phyloP scores from a whole-genome alignment of 92 coral and sea anemone species.

The Plumapathes pennacea region DNA sequence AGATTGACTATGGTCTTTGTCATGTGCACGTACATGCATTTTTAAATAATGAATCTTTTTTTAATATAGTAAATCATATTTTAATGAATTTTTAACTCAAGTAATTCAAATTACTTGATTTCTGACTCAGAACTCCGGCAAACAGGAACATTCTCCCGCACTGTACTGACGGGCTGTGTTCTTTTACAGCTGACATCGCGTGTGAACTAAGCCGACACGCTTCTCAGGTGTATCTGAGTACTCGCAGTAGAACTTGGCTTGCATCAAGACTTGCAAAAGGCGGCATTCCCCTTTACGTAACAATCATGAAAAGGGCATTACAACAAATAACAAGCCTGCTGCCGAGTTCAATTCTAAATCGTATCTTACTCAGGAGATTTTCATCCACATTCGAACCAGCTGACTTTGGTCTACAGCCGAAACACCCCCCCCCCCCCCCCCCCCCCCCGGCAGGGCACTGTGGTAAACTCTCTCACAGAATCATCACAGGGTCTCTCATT shows the following conservation, averaged over 20 bases:
- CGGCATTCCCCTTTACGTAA: conserved; percentile 62
- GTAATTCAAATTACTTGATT: no score
- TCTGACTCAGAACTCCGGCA: no score
- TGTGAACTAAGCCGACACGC: conserved; percentile 89
- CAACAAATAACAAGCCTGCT: no score
- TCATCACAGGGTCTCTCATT: conserved; percentile 74
- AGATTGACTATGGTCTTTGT: no score
- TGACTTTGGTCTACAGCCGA: conserved; percentile 68
- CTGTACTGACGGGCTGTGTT: no score
- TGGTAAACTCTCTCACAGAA: conserved; percentile 85
- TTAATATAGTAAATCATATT: no score
- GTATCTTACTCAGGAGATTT: conserved; percentile 11
- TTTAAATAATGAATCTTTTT: no score
- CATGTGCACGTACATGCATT: no score
- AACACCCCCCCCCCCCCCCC: conserved; percentile 8
- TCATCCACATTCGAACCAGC: conserved; percentile 23
- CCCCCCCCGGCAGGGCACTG: conserved; percentile 36
- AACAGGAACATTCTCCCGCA: no score
- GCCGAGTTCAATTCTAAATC: conserved; percentile 24
- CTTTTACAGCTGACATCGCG: conserved; percentile 76
- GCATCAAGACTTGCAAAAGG: conserved; percentile 55
- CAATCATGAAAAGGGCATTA: conserved; percentile 13
- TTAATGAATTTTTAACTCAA: no score
- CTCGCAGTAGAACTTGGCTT: conserved; percentile 67
- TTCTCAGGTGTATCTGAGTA: conserved; percentile 79